These are phyloP conservation scores for Ligdia adustata DNA, from an alignment of 2,888 invertebrate genomes.

Conservation along the genomic window DNA sequence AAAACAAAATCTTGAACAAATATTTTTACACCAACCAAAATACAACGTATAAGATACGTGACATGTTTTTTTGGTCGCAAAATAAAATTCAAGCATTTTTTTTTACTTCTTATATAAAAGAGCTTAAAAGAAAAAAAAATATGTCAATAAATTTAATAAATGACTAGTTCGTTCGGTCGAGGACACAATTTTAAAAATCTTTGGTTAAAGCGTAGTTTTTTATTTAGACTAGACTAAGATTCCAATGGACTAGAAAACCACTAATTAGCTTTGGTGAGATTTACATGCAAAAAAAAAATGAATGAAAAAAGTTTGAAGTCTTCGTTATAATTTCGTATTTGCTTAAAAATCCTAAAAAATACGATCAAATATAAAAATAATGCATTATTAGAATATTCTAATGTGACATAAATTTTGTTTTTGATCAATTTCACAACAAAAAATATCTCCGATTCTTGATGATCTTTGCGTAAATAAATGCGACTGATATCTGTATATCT, in stretches of 20 bases:
- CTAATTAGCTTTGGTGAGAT: slow-evolving; percentile 46
- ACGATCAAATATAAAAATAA: too few species aligned
- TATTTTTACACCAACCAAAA: too few species aligned
- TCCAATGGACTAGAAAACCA: slow-evolving; percentile 35
- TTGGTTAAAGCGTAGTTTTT: slow-evolving; percentile 49
- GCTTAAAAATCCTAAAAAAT: too few species aligned
- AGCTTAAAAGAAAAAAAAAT: slow-evolving; percentile 6
- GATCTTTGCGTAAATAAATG: too few species aligned
- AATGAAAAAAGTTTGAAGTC: slow-evolving; percentile 1
- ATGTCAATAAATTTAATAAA: slow-evolving; percentile 32
- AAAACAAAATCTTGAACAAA: too few species aligned
- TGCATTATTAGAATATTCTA: too few species aligned
- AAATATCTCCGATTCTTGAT: too few species aligned
- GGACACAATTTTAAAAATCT: slow-evolving; percentile 51
- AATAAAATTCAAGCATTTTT: not conserved
- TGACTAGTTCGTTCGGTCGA: slow-evolving; percentile 73
- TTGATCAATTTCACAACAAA: too few species aligned
- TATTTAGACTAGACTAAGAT: slow-evolving; percentile 56
- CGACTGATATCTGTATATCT: too few species aligned
- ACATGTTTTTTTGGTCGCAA: not conserved
- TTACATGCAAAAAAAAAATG: slow-evolving; percentile 13
- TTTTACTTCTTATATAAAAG: not conserved
- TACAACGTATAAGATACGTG: slow-evolving; percentile 4
- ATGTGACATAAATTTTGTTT: too few species aligned
- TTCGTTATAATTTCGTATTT: too few species aligned